These are phyloP conservation scores for Elgaria multicarinata DNA, from an alignment of 2,113 vertebrate genomes.

Conservation along the genomic window DNA sequence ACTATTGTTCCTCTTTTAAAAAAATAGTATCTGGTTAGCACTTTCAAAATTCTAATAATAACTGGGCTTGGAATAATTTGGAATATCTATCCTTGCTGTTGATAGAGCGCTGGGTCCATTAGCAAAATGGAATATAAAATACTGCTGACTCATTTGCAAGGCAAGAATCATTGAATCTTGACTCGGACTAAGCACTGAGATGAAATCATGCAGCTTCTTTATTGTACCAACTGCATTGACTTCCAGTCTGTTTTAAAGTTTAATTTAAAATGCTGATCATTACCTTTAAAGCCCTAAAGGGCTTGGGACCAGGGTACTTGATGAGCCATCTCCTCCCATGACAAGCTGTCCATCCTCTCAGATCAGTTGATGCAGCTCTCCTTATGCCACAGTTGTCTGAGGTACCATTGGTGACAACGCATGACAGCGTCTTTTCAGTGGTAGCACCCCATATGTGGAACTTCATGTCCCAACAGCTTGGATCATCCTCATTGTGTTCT, in stretches of 20 bases:
- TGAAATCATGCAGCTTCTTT: background rate
- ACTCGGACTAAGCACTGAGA: background rate
- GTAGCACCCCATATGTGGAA: background rate
- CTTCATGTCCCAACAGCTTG: background rate
- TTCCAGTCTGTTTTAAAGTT: background rate
- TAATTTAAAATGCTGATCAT: background rate
- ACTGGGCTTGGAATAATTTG: background rate
- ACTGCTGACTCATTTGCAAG: background rate
- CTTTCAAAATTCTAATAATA: background rate
- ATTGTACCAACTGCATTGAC: background rate
- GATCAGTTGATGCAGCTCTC: too few relatives aligned
- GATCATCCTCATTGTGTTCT: too few relatives aligned
- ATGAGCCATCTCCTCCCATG: too few relatives aligned
- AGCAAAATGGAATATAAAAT: background rate
- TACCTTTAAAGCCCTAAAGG: background rate
- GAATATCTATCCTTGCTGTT: background rate
- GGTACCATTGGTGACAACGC: too few relatives aligned
- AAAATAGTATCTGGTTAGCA: background rate
- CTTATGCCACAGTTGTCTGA: background rate
- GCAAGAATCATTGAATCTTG: background rate
- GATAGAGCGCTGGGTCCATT: background rate
- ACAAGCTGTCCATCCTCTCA: background rate
- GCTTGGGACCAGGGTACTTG: background rate
- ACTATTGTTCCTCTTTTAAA: background rate
- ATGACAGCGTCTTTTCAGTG: too few relatives aligned